Conservation (phyloP, 2,113 vertebrate species). For the Chlorodrepanis virens region DNA sequence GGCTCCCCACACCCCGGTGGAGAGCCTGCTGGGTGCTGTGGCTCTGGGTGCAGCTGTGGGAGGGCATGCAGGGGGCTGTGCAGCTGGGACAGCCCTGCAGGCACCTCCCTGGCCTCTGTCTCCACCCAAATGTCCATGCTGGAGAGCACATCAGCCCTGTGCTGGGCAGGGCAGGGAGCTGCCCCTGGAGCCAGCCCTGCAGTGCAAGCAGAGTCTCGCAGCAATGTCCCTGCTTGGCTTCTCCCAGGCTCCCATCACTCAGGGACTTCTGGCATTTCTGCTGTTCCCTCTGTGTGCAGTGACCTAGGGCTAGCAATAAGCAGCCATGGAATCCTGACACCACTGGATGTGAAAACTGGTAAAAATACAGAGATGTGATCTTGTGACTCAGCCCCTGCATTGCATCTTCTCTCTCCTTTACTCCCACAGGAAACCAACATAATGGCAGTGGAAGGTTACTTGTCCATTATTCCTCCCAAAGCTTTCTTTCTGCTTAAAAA, state of each 20-base stretch:
- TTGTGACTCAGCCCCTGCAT: background rate
- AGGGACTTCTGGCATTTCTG: background rate
- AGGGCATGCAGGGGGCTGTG: background rate
- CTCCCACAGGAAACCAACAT: accelerated
- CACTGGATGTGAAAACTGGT: accelerated
- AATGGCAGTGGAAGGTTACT: background rate
- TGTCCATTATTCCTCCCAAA: background rate
- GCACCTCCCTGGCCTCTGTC: background rate
- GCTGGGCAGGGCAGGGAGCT: accelerated
- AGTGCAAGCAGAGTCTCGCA: accelerated
- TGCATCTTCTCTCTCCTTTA: background rate
- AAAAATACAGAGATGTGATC: background rate
- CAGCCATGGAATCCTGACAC: background rate
- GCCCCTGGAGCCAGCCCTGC: accelerated
- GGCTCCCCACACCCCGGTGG: accelerated
- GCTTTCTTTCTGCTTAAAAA: background rate
- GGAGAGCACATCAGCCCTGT: accelerated
- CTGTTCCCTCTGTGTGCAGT: background rate
- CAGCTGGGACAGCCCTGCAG: background rate
- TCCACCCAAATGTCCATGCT: accelerated
- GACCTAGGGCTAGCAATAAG: background rate
- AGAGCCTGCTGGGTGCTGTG: accelerated
- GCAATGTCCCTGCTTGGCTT: background rate
- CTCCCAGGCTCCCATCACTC: background rate
- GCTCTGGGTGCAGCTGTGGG: background rate